These are phyloP conservation scores for Apotomis capreana DNA, from an alignment of 2,888 invertebrate genomes.

Conservation along the genomic window DNA sequence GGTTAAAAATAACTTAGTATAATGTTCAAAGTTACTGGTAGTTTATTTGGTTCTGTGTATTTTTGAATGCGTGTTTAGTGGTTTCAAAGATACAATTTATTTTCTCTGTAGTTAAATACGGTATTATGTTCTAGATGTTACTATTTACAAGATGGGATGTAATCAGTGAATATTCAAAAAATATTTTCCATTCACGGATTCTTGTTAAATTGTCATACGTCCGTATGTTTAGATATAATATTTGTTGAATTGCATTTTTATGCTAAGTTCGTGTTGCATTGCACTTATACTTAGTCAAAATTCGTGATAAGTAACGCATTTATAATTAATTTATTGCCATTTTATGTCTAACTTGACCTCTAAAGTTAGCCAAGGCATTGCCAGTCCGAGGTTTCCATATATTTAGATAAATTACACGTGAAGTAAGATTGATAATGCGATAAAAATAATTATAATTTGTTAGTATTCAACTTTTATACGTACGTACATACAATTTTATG, in stretches of 20 bases:
- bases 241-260: not conserved
- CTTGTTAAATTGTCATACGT: not conserved
- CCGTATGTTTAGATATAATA: not conserved
- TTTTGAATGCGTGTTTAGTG: no score
- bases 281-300: constrained; percentile 2
- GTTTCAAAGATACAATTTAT: no score
- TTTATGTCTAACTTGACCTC: constrained; percentile 6
- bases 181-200: not conserved
- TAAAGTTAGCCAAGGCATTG: constrained; percentile 8
- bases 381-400: constrained; percentile 2
- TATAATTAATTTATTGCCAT: constrained; percentile 25
- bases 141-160: no score
- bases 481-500: no score
- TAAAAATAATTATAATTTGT: constrained; percentile 2
- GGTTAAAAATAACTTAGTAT: no score
- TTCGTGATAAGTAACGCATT: constrained; percentile 9
- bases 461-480: not conserved
- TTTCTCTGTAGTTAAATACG: no score
- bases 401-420: not conserved
- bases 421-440: not conserved
- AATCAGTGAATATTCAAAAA: no score
- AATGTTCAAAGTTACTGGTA: no score
- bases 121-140: no score
- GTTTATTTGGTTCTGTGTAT: no score
- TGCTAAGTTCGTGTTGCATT: not conserved